Percentiles rank a stretch among this genome's conserved stretches.
These are phyloP conservation scores for Chrysogorgia sp. DNA, from an alignment of 92 coral and sea anemone genomes.

Conservation along the genomic window DNA sequence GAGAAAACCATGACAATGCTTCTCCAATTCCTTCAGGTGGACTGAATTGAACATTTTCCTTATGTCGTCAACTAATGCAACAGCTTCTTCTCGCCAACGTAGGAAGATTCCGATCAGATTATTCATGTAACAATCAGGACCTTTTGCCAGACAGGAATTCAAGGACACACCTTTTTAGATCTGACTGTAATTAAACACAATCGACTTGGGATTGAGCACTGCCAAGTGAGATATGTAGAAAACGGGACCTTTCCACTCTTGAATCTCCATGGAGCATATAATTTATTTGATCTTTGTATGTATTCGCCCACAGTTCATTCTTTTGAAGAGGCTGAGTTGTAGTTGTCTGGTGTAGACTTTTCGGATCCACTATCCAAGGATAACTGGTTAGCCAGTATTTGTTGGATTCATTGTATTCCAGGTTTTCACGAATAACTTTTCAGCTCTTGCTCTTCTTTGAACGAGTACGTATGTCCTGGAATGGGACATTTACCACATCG, in stretches of 20 bases:
- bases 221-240: slow-evolving; percentile 67
- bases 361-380: slow-evolving; percentile 69
- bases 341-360: slow-evolving; percentile 66
- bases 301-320: slow-evolving; percentile 62
- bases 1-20: slow-evolving; percentile 50
- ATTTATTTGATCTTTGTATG: slow-evolving; percentile 37
- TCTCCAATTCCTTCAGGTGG: slow-evolving; percentile 44
- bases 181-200: slow-evolving; percentile 41
- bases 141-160: slow-evolving; percentile 40
- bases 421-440: slow-evolving; percentile 62
- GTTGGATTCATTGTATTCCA: slow-evolving; percentile 58
- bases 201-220: slow-evolving; percentile 64
- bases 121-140: no score
- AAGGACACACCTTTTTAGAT: slow-evolving; percentile 28
- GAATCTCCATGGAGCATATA: slow-evolving; percentile 9
- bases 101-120: no score
- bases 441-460: slow-evolving; percentile 72
- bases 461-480: slow-evolving; percentile 67
- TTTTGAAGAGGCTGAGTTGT: slow-evolving; percentile 55
- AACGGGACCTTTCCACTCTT: no score
- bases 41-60: no score
- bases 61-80: slow-evolving; percentile 15
- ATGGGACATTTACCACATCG: slow-evolving; percentile 69
- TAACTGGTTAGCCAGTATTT: slow-evolving; percentile 72
- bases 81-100: slow-evolving; percentile 22